phyloP scores from a whole-genome alignment of 2,888 invertebrate species.

The Argyra leucocephala region DNA sequence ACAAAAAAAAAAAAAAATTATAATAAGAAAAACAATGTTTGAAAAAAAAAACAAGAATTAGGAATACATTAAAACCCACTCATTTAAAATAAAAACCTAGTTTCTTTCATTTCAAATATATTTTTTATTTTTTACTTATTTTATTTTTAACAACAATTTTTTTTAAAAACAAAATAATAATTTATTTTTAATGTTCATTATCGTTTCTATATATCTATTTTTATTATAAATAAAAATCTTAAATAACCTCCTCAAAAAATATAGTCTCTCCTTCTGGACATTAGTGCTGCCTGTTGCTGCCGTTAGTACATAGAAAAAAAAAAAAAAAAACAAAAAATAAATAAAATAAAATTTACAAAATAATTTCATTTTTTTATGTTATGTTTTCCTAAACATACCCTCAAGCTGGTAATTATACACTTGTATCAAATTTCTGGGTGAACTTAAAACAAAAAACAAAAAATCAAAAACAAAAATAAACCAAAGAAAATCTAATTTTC shows the following conservation, averaged over 20 bases:
- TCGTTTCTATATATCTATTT: neutral
- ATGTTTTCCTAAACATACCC: neutral
- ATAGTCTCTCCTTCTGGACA: neutral
- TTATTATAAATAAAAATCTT: neutral
- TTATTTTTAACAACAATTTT: neutral
- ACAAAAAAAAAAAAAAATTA: neutral
- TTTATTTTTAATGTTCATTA: neutral
- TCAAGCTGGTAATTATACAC: conserved; percentile 1
- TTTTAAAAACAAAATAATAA: neutral
- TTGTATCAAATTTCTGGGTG: conserved; percentile 3
- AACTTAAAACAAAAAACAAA: neutral
- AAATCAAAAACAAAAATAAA: neutral
- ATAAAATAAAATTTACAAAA: neutral
- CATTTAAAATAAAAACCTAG: neutral
- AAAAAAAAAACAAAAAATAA: neutral
- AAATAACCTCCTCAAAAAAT: neutral
- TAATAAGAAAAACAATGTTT: neutral
- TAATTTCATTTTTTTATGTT: neutral
- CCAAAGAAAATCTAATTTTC: too few species aligned
- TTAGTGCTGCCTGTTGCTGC: neutral
- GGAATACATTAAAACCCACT: neutral
- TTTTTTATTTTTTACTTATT: neutral
- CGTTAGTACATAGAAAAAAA: neutral
- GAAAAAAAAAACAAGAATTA: neutral
- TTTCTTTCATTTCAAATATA: neutral